Percentiles rank a stretch among this genome's conserved stretches.
These are phyloP conservation scores for Sparidentex hasta DNA, from an alignment of 2,797 vertebrate genomes.

Conservation along the genomic window DNA sequence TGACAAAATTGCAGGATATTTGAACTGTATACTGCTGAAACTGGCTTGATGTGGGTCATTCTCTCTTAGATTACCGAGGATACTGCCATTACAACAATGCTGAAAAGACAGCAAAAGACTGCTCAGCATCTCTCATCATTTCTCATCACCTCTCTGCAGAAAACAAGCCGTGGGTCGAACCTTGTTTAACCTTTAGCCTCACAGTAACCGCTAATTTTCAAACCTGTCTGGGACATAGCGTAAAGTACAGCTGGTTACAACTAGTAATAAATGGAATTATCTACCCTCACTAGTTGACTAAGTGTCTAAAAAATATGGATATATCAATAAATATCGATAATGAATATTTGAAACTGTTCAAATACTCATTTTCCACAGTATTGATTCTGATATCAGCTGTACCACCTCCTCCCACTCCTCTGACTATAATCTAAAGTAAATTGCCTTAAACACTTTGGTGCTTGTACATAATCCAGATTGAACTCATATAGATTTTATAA, in stretches of 20 bases:
- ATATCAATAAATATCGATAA: no score
- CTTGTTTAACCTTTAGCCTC: neutral
- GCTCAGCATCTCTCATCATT: neutral
- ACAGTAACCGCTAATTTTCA: neutral
- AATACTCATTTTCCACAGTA: no score
- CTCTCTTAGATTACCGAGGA: neutral
- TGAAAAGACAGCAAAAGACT: neutral
- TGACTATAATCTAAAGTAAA: no score
- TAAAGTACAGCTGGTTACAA: neutral
- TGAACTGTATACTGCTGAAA: neutral
- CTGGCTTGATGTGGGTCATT: neutral
- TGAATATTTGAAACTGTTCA: no score
- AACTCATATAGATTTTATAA: no score
- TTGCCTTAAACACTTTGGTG: no score
- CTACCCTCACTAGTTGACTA: neutral
- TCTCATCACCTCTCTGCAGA: neutral
- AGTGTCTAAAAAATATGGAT: no score
- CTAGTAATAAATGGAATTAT: neutral
- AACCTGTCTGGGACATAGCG: no score
- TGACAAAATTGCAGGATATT: neutral
- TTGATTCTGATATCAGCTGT: no score
- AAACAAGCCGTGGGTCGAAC: neutral
- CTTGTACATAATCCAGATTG: no score
- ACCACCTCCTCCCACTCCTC: no score
- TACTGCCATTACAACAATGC: neutral